Evolutionary conservation across 1,140 invertebrate species (phyloP).

Genomic region (Drosophila burlai): DNA sequence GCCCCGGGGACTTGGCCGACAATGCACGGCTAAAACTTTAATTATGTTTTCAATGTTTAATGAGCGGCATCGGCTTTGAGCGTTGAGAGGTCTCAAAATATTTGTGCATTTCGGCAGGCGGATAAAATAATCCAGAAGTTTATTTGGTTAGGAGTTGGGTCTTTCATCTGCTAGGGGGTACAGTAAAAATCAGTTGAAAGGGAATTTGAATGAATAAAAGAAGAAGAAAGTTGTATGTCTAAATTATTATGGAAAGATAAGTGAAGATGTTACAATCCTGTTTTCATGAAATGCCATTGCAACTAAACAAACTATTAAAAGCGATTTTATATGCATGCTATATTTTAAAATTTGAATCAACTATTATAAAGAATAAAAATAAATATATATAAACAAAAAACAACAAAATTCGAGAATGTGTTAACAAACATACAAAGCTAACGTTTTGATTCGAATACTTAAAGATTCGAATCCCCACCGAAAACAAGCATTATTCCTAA

Average conservation of each 20-base stretch:
- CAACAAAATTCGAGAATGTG: not conserved
- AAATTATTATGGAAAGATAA: not conserved
- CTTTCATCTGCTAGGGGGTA: not conserved
- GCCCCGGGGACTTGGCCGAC: slow-evolving; percentile 29
- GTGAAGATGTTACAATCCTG: not conserved
- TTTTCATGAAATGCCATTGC: too few species aligned
- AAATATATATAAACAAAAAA: fast-evolving
- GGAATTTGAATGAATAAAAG: not conserved
- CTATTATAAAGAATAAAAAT: not conserved
- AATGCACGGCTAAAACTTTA: slow-evolving; percentile 67
- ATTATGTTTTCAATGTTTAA: slow-evolving; percentile 80
- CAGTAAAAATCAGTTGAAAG: not conserved
- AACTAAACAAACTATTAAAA: not conserved
- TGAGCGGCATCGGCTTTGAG: slow-evolving; percentile 46
- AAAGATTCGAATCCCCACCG: not conserved
- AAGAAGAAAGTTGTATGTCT: too few species aligned
- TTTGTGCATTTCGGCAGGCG: slow-evolving; percentile 22
- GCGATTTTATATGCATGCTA: too few species aligned
- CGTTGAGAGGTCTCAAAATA: slow-evolving; percentile 33
- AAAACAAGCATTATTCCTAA: not conserved
- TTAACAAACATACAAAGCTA: not conserved
- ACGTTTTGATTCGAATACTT: not conserved
- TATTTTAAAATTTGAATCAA: not conserved
- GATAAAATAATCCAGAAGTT: not conserved
- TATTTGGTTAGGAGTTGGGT: not conserved